These are phyloP conservation scores for Charaxes varanes DNA, from an alignment of 1,140 invertebrate species.

Conservation along the genomic window DNA sequence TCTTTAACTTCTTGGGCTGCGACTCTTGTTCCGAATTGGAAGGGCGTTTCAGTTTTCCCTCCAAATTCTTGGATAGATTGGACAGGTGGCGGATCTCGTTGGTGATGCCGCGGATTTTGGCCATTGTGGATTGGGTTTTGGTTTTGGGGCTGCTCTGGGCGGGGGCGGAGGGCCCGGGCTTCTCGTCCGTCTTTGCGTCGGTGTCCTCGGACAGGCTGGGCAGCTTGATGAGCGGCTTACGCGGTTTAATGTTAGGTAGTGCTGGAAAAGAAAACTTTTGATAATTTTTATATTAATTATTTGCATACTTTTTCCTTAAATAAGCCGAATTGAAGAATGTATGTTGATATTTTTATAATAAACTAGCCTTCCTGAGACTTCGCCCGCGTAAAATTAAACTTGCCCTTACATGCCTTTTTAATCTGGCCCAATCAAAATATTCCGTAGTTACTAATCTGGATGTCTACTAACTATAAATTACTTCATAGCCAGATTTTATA, in stretches of 20 bases:
- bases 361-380: too few species aligned
- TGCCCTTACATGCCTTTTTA: too few species aligned
- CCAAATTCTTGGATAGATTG: slow-evolving; percentile 32
- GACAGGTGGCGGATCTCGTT: slow-evolving; percentile 42
- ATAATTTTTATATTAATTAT: slow-evolving; percentile 1
- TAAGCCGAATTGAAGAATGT: too few species aligned
- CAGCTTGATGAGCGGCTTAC: slow-evolving; percentile 48
- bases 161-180: slow-evolving; percentile 29
- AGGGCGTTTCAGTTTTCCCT: slow-evolving; percentile 33
- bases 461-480: too few species aligned
- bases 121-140: slow-evolving; percentile 27
- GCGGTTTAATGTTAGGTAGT: slow-evolving; percentile 55
- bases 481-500: too few species aligned
- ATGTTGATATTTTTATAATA: too few species aligned
- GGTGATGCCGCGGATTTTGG: slow-evolving; percentile 45
- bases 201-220: slow-evolving; percentile 46
- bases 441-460: too few species aligned
- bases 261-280: slow-evolving; percentile 27
- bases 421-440: too few species aligned
- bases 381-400: too few species aligned
- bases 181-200: slow-evolving; percentile 24
- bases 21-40: slow-evolving; percentile 22
- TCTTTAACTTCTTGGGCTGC: slow-evolving; percentile 34
- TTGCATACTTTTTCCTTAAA: too few species aligned
- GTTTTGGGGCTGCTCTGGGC: slow-evolving; percentile 22